Evolutionary conservation across 2,113 vertebrate species (phyloP).

Genomic region (Ailuropoda melanoleuca): DNA sequence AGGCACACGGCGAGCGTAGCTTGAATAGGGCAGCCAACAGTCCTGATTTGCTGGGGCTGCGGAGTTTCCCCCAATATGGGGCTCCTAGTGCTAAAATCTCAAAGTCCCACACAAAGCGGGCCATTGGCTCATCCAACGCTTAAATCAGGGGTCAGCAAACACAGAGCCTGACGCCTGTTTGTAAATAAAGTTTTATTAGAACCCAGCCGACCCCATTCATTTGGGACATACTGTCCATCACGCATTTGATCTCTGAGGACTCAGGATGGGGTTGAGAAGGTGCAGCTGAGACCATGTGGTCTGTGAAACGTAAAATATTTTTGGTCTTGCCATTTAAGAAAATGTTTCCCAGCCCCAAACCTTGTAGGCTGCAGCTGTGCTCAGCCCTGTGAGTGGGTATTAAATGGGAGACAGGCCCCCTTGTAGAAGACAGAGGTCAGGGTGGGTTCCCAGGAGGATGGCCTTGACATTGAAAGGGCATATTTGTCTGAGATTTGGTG

Average conservation of each 20-base stretch:
- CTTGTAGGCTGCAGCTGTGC: background rate
- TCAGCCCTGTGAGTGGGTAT: background rate
- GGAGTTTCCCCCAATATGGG: rapidly evolving
- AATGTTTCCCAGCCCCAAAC: background rate
- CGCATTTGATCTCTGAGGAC: background rate
- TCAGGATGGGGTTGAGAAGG: background rate
- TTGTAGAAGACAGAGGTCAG: background rate
- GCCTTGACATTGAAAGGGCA: background rate
- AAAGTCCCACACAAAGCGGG: background rate
- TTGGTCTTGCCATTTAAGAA: background rate
- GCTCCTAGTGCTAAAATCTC: background rate
- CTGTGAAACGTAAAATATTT: background rate
- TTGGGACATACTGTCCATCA: rapidly evolving
- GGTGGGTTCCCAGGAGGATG: background rate
- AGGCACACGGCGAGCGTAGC: rapidly evolving
- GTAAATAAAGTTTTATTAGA: background rate
- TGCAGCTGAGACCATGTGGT: background rate
- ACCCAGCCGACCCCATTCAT: background rate
- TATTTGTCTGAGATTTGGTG: background rate
- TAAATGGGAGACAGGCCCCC: too few species aligned
- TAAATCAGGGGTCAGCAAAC: background rate
- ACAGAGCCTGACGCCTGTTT: background rate
- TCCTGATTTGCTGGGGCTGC: background rate
- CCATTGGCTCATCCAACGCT: background rate
- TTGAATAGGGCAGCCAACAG: rapidly evolving